phyloP scores from a whole-genome alignment of 2,113 vertebrate species.

The Cyphomyrus plagiostoma region DNA sequence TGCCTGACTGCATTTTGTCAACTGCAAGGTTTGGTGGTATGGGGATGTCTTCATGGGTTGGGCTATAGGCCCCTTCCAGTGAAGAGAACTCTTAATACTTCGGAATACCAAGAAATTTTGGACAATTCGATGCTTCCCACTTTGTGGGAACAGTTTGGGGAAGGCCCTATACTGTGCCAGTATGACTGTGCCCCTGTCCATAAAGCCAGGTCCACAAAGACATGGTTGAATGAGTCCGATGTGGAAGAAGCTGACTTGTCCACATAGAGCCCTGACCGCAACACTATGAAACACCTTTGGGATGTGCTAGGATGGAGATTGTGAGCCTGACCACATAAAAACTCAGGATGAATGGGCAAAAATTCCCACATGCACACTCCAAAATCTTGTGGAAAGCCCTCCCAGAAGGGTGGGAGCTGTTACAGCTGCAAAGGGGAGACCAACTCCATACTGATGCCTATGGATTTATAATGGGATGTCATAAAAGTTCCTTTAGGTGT shows the following conservation, averaged over 20 bases:
- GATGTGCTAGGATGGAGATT: neutral
- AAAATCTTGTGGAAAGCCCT: neutral
- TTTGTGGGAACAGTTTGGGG: neutral
- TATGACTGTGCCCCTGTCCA: neutral
- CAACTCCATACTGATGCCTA: neutral
- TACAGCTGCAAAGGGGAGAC: neutral
- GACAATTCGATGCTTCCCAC: neutral
- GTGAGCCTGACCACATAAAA: neutral
- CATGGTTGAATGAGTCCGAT: neutral
- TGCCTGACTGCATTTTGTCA: too few species aligned
- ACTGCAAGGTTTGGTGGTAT: too few species aligned
- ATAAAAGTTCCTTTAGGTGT: neutral
- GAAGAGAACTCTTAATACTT: too few species aligned
- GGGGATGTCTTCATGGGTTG: too few species aligned
- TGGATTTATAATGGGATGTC: neutral
- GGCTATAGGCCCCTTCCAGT: too few species aligned
- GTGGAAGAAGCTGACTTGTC: neutral
- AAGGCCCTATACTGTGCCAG: neutral
- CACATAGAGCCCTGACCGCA: neutral
- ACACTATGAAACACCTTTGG: neutral
- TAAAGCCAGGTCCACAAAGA: neutral
- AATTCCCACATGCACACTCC: neutral
- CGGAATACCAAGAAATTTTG: neutral
- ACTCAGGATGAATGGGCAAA: neutral
- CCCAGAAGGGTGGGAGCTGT: neutral